Evolutionary conservation across 2,888 invertebrate species (phyloP).

Genomic region (Eurois occulta): DNA sequence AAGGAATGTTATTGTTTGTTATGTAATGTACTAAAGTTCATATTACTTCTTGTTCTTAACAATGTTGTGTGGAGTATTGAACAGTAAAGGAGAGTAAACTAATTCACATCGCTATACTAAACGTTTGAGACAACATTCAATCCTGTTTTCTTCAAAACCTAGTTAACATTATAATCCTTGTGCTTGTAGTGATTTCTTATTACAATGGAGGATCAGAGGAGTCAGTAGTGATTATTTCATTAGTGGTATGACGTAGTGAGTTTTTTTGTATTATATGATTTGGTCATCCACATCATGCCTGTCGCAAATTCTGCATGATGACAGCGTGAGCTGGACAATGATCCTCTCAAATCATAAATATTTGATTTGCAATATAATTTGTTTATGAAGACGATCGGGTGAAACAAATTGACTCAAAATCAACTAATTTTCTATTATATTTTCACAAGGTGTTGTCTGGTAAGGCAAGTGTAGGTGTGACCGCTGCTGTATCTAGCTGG

Average conservation of each 20-base stretch:
- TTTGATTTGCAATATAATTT: conserved; percentile 80
- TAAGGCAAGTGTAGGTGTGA: conserved; percentile 90
- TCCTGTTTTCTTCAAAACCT: conserved; percentile 85
- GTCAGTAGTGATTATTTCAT: conserved; percentile 80
- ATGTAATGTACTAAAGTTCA: conserved; percentile 8
- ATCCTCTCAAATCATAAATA: conserved; percentile 84
- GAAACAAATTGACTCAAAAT: conserved; percentile 88
- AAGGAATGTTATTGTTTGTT: conserved; percentile 31
- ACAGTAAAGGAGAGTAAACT: conserved; percentile 82
- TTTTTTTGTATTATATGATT: conserved; percentile 82
- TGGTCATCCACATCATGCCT: conserved; percentile 82
- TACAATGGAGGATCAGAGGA: conserved; percentile 84
- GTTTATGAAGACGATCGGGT: conserved; percentile 80
- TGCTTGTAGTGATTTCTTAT: conserved; percentile 86
- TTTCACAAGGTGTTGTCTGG: conserved; percentile 91
- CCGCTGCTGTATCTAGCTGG: conserved; percentile 87
- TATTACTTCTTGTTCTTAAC: conserved; percentile 28
- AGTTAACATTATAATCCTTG: conserved; percentile 75
- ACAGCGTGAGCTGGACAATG: conserved; percentile 82
- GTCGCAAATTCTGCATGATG: conserved; percentile 80
- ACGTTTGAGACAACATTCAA: conserved; percentile 63
- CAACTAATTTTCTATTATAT: conserved; percentile 90
- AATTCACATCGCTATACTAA: conserved; percentile 72
- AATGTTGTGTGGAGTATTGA: conserved; percentile 81
- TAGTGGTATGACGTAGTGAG: conserved; percentile 84